Base-by-base conservation (phyloP, 2,113 vertebrate genomes). In the Dicerorhinus sumatrensis region DNA sequence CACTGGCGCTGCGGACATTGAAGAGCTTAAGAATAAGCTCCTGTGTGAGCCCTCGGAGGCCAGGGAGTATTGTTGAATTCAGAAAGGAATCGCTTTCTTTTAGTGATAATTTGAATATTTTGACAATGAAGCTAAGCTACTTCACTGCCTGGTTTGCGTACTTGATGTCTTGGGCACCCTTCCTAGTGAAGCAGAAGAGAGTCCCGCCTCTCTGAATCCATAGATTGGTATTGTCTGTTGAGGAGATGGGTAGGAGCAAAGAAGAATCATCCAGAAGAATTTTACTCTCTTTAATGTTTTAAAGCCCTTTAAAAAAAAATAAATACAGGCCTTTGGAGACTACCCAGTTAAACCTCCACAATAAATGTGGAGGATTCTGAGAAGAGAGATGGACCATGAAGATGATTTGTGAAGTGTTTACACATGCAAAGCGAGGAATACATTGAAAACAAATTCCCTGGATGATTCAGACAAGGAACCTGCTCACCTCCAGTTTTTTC, bases 51-150 rank as follows among this genome's bases (percentile, higher is more conserved):
- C 93, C 65, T 69, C 21, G 2, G 85, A 96, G 79, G 92, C 97
- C 89, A 21, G 62, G 80, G 80, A 82, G 96, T n/a, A 97, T 97
- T 98, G 97, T 98, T 96, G 94, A 80, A 48, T 90, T 94, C 92
- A 90, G 96, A 97, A 98, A 97, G 90, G 96, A 90, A 73, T 96
- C 27, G 58, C 82, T 98, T 95, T 98, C 89, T 96, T 75, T 93
- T 75, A 5, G 73, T 88, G 83, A 97, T 96, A 29, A 98, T 97
- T 98, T 98, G 97, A 98, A 97, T 98, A 97, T 95, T 96, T 92
- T 96, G 95, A 98, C 98, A 98, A 98, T 96, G 96, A 86, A 88
- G 89, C 95, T 93, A 63, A 97, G 96, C 95, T 63, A 62, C 91
- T 92, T 60, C n/a, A 3, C 91, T 67, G 96, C 79, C 75, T 94